Conservation (phyloP, 2,888 invertebrate genomes). For the Andrena marginata region DNA sequence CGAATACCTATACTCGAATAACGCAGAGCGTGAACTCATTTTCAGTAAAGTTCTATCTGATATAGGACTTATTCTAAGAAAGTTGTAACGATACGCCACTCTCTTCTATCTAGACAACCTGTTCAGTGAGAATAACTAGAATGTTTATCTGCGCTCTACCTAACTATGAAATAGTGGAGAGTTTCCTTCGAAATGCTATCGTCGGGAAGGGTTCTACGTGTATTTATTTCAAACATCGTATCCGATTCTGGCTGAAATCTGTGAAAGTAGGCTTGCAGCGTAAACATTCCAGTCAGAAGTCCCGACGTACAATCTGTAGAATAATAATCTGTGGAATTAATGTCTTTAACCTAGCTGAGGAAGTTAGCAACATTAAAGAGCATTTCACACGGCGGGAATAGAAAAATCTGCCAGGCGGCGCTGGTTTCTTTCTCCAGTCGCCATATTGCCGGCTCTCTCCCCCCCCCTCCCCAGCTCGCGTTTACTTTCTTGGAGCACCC, state of each 20-base stretch:
- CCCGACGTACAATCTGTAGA: background rate
- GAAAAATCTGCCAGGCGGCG: slow-evolving; percentile 83
- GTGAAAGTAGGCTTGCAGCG: background rate
- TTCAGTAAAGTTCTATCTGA: background rate
- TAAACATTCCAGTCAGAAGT: background rate
- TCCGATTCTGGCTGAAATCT: background rate
- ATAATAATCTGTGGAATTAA: no score
- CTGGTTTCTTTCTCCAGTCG: slow-evolving; percentile 75
- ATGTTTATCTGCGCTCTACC: background rate
- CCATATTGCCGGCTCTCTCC: slow-evolving; percentile 77
- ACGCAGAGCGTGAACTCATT: background rate
- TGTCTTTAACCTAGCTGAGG: slow-evolving; percentile 31
- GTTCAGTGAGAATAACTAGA: background rate
- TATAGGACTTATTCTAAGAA: background rate
- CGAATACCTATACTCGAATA: background rate
- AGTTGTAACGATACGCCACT: background rate
- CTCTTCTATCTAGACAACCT: background rate
- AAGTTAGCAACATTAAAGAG: slow-evolving; percentile 37
- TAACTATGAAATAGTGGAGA: background rate
- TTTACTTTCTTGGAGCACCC: slow-evolving; percentile 32
- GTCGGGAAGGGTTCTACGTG: background rate
- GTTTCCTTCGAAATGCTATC: background rate
- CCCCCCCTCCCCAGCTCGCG: slow-evolving; percentile 15
- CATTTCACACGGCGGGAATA: slow-evolving; percentile 75
- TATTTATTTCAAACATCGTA: background rate